Evolutionary conservation across 2,113 vertebrate species (phyloP).

Genomic region (Centropus unirufus): DNA sequence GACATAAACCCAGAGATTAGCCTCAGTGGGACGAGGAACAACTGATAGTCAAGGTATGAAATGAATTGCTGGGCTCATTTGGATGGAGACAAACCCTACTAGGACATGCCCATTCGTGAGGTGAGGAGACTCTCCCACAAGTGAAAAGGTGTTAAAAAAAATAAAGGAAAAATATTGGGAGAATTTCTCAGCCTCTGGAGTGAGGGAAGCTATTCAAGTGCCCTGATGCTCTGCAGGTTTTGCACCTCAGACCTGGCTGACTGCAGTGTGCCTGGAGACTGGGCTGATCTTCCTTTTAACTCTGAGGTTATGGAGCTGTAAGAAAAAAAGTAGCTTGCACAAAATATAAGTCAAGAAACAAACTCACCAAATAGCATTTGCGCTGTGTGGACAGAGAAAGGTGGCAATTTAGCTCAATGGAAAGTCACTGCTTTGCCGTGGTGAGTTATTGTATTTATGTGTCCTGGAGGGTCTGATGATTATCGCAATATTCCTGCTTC

Average conservation of each 20-base stretch:
- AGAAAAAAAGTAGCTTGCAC: neutral
- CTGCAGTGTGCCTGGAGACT: too few species aligned
- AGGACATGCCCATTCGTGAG: neutral
- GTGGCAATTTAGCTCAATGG: neutral
- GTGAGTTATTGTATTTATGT: neutral
- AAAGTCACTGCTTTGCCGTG: neutral
- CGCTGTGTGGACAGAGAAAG: neutral
- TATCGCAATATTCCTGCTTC: neutral
- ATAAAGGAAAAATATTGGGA: rapidly evolving
- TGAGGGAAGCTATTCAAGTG: neutral
- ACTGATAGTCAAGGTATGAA: neutral
- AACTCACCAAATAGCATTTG: neutral
- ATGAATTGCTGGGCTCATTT: neutral
- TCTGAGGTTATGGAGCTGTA: neutral
- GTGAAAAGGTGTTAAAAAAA: neutral
- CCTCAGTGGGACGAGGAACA: neutral
- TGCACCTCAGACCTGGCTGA: neutral
- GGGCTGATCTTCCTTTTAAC: neutral
- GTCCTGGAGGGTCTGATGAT: neutral
- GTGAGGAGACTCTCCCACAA: neutral
- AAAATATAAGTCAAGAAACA: neutral
- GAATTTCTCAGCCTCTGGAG: neutral
- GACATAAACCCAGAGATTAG: neutral
- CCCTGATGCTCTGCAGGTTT: neutral
- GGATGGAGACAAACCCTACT: neutral